These are phyloP conservation scores for Leptarthrus brevirostris DNA, from an alignment of 2,888 invertebrate species.

Conservation along the genomic window DNA sequence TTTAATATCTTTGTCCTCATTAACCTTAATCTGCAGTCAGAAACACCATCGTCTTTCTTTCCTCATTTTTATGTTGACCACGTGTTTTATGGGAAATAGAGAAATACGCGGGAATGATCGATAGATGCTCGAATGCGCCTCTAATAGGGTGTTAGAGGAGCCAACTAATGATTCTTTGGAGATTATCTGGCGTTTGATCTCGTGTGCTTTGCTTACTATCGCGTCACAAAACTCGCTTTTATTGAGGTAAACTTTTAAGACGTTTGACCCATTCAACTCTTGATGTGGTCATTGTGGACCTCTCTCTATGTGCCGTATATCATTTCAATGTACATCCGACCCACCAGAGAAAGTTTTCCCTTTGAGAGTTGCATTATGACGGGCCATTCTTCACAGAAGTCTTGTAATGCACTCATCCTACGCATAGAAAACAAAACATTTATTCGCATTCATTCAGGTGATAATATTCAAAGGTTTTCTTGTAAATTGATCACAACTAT, in stretches of 20 bases:
- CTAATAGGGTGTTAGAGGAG: not conserved
- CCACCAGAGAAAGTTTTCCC: conserved; percentile 30
- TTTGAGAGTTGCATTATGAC: not conserved
- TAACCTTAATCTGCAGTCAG: conserved; percentile 24
- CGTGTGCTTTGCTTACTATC: not conserved
- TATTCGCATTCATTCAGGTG: too few species aligned
- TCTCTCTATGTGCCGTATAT: conserved; percentile 4
- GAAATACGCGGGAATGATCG: not conserved
- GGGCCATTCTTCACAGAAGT: not conserved
- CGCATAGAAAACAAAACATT: not conserved
- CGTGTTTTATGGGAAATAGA: not conserved
- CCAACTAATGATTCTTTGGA: not conserved
- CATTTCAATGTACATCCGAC: not conserved
- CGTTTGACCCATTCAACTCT: not conserved
- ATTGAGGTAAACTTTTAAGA: not conserved
- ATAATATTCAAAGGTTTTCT: too few species aligned
- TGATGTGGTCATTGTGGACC: not conserved
- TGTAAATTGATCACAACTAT: not conserved
- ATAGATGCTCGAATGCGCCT: not conserved
- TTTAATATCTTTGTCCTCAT: conserved; percentile 14
- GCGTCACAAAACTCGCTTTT: not conserved
- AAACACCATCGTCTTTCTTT: not conserved
- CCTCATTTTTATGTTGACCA: not conserved
- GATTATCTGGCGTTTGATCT: conserved; percentile 3
- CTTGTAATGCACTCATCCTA: not conserved